phyloP scores from a whole-genome alignment of 2,888 invertebrate species.

The Protophormia terraenovae region DNA sequence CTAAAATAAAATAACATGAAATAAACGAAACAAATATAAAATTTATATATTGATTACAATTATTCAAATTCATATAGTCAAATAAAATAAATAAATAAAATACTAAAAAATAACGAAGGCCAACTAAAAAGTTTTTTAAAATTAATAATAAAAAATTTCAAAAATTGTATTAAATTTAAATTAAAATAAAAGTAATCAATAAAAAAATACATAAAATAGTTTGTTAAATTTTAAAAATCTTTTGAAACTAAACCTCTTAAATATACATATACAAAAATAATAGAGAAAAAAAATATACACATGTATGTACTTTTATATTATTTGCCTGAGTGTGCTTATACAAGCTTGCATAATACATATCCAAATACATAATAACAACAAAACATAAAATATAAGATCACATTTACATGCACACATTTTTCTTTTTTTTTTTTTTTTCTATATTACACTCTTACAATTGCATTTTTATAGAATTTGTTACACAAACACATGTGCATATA shows the following conservation, averaged over 20 bases:
- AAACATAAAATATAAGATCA: background rate
- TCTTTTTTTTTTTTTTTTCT: background rate
- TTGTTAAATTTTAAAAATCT: too few relatives aligned
- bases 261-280: too few relatives aligned
- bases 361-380: too few relatives aligned
- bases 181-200: too few relatives aligned
- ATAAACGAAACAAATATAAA: slow-evolving; percentile 9
- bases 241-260: too few relatives aligned
- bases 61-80: slow-evolving; percentile 32
- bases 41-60: slow-evolving; percentile 45
- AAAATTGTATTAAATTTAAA: too few relatives aligned
- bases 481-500: too few relatives aligned
- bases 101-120: background rate
- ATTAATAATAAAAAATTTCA: too few relatives aligned
- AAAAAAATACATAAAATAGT: too few relatives aligned
- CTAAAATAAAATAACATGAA: background rate
- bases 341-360: too few relatives aligned
- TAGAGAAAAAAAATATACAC: too few relatives aligned
- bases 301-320: background rate
- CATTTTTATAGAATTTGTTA: slow-evolving; percentile 22
- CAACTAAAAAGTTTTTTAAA: background rate
- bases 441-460: slow-evolving; percentile 14
- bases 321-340: background rate
- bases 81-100: slow-evolving; percentile 10
- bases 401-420: background rate